Percentiles rank a stretch among this genome's conserved stretches.
Evolutionary conservation across 2,888 invertebrate species (phyloP).

Genomic region (Tipula vernalis): DNA sequence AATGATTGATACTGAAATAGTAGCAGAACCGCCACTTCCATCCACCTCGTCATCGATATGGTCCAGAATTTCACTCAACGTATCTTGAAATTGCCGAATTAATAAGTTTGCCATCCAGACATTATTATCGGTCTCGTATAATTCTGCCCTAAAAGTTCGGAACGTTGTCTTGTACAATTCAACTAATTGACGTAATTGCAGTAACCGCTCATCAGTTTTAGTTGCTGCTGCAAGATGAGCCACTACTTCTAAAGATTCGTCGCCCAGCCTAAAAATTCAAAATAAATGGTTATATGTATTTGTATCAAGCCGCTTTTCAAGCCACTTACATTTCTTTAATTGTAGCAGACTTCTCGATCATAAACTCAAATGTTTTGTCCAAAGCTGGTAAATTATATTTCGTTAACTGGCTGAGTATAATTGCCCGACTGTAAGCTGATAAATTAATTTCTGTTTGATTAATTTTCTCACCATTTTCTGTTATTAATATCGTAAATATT

Average conservation of each 20-base stretch:
- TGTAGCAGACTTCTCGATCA: not conserved
- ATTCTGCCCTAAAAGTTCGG: not conserved
- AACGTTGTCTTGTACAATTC: not conserved
- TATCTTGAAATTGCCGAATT: no score
- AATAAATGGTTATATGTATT: not conserved
- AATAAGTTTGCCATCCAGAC: no score
- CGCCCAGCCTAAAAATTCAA: not conserved
- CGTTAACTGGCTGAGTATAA: not conserved
- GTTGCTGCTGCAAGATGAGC: not conserved
- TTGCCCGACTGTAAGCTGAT: not conserved
- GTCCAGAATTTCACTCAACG: no score
- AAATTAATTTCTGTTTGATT: not conserved
- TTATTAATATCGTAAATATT: not conserved
- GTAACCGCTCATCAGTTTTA: not conserved
- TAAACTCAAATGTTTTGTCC: not conserved
- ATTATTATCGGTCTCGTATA: no score
- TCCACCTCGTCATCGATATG: no score
- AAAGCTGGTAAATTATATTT: not conserved
- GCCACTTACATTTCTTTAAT: not conserved
- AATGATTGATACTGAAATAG: no score
- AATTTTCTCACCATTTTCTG: not conserved
- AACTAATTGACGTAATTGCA: not conserved
- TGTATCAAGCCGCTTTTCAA: not conserved
- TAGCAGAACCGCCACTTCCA: no score
- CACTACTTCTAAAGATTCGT: not conserved